Conservation (phyloP, 2,113 vertebrate genomes). For the Manacus vitellinus region DNA sequence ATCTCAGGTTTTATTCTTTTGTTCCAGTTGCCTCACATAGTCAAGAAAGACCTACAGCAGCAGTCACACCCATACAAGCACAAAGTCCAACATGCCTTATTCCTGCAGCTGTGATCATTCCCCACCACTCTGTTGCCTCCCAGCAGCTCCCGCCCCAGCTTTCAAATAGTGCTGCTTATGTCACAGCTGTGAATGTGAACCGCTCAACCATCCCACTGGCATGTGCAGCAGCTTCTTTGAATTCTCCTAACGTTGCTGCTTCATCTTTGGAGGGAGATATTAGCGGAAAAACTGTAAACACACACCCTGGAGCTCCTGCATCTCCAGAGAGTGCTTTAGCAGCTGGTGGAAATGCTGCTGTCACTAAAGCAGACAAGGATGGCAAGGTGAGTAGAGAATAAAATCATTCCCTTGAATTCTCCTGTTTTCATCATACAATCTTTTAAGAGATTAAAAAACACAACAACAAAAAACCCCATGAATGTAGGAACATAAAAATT, state of each 20-base stretch:
- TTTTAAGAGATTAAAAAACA: neutral
- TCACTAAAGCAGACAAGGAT: conserved; percentile 87
- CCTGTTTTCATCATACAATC: neutral
- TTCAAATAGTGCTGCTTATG: conserved; percentile 63
- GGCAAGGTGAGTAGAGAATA: conserved; percentile 79
- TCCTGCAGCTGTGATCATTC: conserved; percentile 75
- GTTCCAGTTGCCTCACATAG: conserved; percentile 83
- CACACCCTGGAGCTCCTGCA: conserved; percentile 72
- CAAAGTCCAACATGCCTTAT: conserved; percentile 79
- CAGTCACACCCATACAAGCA: conserved; percentile 90
- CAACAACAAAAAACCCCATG: neutral
- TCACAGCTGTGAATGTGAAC: conserved; percentile 65
- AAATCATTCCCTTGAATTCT: neutral
- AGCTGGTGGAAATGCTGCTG: conserved; percentile 68
- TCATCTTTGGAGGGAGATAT: conserved; percentile 84
- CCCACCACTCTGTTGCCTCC: conserved; percentile 72
- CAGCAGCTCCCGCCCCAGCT: conserved; percentile 64
- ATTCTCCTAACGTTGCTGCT: conserved; percentile 77
- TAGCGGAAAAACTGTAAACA: conserved; percentile 64
- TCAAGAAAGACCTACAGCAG: conserved; percentile 91
- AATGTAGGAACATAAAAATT: conserved; percentile 28
- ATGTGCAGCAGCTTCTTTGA: conserved; percentile 83
- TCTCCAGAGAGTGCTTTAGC: conserved; percentile 72
- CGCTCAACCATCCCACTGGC: conserved; percentile 78
- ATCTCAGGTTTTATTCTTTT: neutral